Percentiles rank a stretch among this genome's conserved stretches.
phyloP scores from a whole-genome alignment of 2,113 vertebrate species.

The Tenrec ecaudatus region DNA sequence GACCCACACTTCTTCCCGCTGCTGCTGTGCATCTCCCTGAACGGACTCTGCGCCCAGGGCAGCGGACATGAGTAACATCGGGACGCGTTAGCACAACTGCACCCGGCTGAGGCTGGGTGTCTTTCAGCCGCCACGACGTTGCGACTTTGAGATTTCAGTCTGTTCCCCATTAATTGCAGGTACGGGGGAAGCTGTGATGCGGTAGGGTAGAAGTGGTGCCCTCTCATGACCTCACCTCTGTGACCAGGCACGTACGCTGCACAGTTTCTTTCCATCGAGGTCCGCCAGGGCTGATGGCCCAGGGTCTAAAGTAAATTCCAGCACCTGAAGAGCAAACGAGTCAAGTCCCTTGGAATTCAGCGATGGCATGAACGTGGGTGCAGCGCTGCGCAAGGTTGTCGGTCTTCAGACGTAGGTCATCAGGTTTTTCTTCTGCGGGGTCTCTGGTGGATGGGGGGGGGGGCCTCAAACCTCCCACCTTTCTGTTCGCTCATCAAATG shows the following conservation, averaged over 20 bases:
- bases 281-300: background rate
- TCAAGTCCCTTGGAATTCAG: background rate
- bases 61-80: background rate
- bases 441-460: background rate
- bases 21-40: constrained; percentile 89
- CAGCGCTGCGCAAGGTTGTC: background rate
- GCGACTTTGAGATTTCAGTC: constrained; percentile 14
- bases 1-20: constrained; percentile 83
- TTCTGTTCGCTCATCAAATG: background rate
- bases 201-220: background rate
- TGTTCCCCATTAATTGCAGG: background rate
- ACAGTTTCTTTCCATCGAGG: background rate
- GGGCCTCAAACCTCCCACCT: background rate
- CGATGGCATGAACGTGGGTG: background rate
- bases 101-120: background rate
- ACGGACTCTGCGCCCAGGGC: constrained; percentile 87
- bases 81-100: no score
- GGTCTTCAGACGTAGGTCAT: background rate
- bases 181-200: background rate
- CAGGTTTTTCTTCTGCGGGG: background rate
- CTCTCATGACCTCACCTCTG: background rate
- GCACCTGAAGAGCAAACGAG: background rate
- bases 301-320: background rate
- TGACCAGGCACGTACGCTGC: background rate
- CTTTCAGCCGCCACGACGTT: background rate